Base-by-base conservation (phyloP, 2,888 invertebrate genomes). In the Leptinotarsa haldemani region DNA sequence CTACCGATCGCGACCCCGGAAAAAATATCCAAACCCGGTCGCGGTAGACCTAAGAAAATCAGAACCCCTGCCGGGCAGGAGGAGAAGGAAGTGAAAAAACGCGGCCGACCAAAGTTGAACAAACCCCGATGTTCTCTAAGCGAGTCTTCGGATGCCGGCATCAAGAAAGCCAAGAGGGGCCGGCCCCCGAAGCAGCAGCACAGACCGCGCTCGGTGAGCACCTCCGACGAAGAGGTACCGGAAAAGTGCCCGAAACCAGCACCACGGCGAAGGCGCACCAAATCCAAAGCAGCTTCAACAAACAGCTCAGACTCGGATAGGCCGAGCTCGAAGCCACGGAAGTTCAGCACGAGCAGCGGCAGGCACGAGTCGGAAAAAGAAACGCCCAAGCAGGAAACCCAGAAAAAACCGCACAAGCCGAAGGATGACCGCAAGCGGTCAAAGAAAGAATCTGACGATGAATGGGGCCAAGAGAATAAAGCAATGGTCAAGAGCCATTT, bases 171-270 rank as follows among this genome's bases (percentile, higher is more conserved):
- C 78, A 84, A 80, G 79, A 84, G 81, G 70, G 87, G 87, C 0
- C 77, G 87, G 40, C 86, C 87, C 5, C 85, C 84, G 13, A 86
- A 86, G 79, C 81, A 72, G 25, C 69, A 72, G 25, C 69, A 69
- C 20, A 61, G 47, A 46, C 30, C 69, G 4, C 82, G 85, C 3
- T 80, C 83, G 5, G 82, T 83, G 5, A 85, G 85, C 73, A 87
- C 87, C 73, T 87, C 87, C 4, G 88, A 88, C 47, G 87, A 88
- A 48, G 88, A 88, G 61, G 80, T 79, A 58, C 69, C 66, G 13
- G 40, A 63, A 18, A 75, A 70, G 25, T 83, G 82, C 70, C 84
- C 84, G 74, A 86, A 85, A 73, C 83, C 83, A 0, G 78, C 82
- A 48, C 83, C 83, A 2, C 80, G 82, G 3, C 81, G 85, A 56